phyloP scores from a whole-genome alignment of 2,888 invertebrate genomes.

The Pollenia angustigena region DNA sequence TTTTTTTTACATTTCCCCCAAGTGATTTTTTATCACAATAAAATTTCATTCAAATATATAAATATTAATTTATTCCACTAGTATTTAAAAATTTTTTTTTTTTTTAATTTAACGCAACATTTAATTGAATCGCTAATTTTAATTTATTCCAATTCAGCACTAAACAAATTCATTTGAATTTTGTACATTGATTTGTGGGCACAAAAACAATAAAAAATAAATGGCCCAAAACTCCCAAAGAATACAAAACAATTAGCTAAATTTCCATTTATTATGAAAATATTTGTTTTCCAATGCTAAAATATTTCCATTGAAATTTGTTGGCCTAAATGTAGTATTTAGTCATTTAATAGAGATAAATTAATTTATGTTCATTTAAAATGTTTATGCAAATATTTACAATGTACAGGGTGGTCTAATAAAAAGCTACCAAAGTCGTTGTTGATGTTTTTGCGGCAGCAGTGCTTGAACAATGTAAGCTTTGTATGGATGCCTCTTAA shows the following conservation, averaged over 20 bases:
- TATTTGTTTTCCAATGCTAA: background rate
- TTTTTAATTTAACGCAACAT: background rate
- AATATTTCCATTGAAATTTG: background rate
- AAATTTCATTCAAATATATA: too few species aligned
- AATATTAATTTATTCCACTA: background rate
- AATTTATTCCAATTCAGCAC: slow-evolving; percentile 4
- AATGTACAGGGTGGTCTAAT: too few species aligned
- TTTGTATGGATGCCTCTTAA: too few species aligned
- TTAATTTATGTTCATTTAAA: background rate
- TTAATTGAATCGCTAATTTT: background rate
- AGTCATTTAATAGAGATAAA: slow-evolving; percentile 2
- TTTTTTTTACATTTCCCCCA: too few species aligned
- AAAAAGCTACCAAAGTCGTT: too few species aligned
- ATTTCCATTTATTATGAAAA: slow-evolving; percentile 28
- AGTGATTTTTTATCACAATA: too few species aligned
- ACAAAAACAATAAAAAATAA: background rate
- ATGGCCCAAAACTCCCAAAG: background rate
- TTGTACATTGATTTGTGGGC: background rate
- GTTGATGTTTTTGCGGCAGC: too few species aligned
- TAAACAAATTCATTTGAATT: background rate
- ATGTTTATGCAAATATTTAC: background rate
- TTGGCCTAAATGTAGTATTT: background rate
- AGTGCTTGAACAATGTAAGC: too few species aligned
- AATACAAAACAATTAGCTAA: slow-evolving; percentile 7
- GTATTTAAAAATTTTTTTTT: background rate